Percentiles rank a stretch among this genome's conserved stretches.
Evolutionary conservation across 2,888 invertebrate species (phyloP).

Genomic region (Andrena bucephala): DNA sequence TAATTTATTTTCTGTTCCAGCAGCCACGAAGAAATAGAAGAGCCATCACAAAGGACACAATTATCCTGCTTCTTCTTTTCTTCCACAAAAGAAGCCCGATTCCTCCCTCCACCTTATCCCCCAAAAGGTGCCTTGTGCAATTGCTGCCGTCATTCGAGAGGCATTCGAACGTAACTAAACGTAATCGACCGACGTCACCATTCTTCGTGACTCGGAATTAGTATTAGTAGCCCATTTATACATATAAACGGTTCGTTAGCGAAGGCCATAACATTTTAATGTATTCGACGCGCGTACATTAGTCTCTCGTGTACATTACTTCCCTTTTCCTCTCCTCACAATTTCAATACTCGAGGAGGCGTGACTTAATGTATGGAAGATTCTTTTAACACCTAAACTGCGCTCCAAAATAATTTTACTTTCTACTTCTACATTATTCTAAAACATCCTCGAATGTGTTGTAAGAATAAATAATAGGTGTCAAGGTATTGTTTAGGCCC

Average conservation of each 20-base stretch:
- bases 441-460: conserved; percentile 18
- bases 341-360: conserved; percentile 17
- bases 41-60: background rate
- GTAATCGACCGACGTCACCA: conserved; percentile 16
- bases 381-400: background rate
- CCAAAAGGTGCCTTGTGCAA: conserved; percentile 13
- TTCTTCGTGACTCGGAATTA: conserved; percentile 34
- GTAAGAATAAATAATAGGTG: background rate
- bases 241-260: conserved; percentile 30
- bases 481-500: background rate
- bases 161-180: conserved; percentile 24
- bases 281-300: background rate
- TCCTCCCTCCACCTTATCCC: too few relatives aligned
- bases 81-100: background rate
- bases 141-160: conserved; percentile 1
- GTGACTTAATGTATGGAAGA: conserved; percentile 27
- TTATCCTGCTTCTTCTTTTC: background rate
- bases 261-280: background rate
- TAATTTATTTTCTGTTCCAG: conserved; percentile 25
- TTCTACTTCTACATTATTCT: conserved; percentile 2
- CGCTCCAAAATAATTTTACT: background rate
- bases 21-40: conserved; percentile 33
- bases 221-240: conserved; percentile 44
- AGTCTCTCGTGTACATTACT: conserved; percentile 22
- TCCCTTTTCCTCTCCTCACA: background rate